Percentiles rank a stretch among this genome's conserved stretches.
Conservation (phyloP, 2,888 invertebrate genomes). For the Eristalinus sepulchralis region DNA sequence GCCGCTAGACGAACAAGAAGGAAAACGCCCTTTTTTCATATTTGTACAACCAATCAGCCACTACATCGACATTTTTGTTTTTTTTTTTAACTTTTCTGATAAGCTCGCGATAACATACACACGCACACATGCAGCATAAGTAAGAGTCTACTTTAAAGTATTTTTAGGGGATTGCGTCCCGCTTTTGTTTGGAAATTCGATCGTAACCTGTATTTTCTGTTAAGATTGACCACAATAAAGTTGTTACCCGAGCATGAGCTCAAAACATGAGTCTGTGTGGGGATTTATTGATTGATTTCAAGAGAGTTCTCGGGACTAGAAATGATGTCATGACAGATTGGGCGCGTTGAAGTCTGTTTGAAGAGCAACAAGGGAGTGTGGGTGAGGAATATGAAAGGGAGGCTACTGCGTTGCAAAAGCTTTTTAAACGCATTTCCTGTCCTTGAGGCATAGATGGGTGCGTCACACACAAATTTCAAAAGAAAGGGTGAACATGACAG, state of each 20-base stretch:
- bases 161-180: slow-evolving; percentile 41
- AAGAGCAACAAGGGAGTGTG: neutral
- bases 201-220: slow-evolving; percentile 4
- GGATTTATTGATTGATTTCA: slow-evolving; percentile 1
- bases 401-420: too few relatives aligned
- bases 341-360: neutral
- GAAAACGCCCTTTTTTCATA: neutral
- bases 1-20: slow-evolving; percentile 77
- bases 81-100: slow-evolving; percentile 34
- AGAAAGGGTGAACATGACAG: too few relatives aligned
- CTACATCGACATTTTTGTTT: slow-evolving; percentile 36
- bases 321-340: slow-evolving; percentile 40
- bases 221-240: slow-evolving; percentile 43
- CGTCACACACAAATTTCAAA: too few relatives aligned
- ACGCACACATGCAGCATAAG: slow-evolving; percentile 38
- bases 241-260: slow-evolving; percentile 33
- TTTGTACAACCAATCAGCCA: slow-evolving; percentile 42
- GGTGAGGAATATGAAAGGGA: neutral
- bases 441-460: too few relatives aligned
- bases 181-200: slow-evolving; percentile 26
- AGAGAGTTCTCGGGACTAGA: neutral
- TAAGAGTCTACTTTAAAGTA: slow-evolving; percentile 20
- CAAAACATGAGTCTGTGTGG: slow-evolving; percentile 37
- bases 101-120: slow-evolving; percentile 28
- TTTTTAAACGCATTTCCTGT: too few relatives aligned